Percentiles rank a stretch among this genome's conserved stretches.
Evolutionary conservation across 2,113 vertebrate genomes (phyloP).

Genomic region (Indri indri): DNA sequence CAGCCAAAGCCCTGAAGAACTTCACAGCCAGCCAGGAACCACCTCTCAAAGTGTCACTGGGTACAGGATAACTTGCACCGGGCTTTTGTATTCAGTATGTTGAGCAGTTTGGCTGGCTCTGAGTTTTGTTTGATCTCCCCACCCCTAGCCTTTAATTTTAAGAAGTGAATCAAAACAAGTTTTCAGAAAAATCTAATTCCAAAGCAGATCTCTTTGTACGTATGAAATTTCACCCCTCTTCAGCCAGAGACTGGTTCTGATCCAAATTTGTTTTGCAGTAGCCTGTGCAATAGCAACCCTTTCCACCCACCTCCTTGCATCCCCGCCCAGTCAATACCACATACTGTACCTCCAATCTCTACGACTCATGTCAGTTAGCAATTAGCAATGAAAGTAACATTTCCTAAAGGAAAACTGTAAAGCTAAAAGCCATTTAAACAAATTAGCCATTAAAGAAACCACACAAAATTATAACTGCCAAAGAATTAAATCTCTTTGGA

Average conservation of each 20-base stretch:
- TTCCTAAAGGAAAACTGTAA: slow-evolving; percentile 82
- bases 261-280: not conserved
- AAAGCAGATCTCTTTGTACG: not conserved
- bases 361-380: slow-evolving; percentile 80
- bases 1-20: not conserved
- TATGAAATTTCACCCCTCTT: slow-evolving; percentile 44
- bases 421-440: slow-evolving; percentile 84
- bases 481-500: slow-evolving; percentile 81
- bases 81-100: not conserved
- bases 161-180: slow-evolving; percentile 49
- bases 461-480: slow-evolving; percentile 80
- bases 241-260: not conserved
- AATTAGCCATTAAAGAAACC: slow-evolving; percentile 85
- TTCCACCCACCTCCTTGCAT: not conserved
- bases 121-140: slow-evolving; percentile 26
- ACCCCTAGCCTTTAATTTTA: not conserved
- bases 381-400: slow-evolving; percentile 80
- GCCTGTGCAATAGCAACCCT: not conserved
- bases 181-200: slow-evolving; percentile 47
- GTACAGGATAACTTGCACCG: not conserved
- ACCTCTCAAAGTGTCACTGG: not conserved
- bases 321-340: slow-evolving; percentile 59
- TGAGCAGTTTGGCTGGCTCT: not conserved
- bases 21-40: slow-evolving; percentile 16
- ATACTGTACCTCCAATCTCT: slow-evolving; percentile 65